Conservation (phyloP, 2,113 vertebrate species). For the Phaethon lepturus region DNA sequence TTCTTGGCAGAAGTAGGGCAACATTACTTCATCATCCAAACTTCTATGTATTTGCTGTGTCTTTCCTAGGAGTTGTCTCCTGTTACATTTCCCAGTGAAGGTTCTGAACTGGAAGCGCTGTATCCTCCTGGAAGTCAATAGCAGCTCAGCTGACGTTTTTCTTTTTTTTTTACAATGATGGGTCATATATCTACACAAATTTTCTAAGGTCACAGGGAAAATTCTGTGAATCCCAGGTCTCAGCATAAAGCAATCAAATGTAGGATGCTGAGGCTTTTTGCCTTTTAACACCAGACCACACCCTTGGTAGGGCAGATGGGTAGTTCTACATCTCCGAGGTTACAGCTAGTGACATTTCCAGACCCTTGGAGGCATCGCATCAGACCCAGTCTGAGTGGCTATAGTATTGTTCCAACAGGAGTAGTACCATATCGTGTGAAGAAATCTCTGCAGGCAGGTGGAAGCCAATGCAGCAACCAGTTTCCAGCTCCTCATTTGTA, state of each 20-base stretch:
- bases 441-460: neutral
- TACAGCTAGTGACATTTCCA: neutral
- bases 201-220: neutral
- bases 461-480: neutral
- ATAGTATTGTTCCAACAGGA: neutral
- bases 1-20: neutral
- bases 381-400: rapidly evolving
- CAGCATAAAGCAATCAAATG: neutral
- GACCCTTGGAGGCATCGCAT: neutral
- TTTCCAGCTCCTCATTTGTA: neutral
- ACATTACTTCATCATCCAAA: neutral
- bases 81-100: neutral
- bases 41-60: neutral
- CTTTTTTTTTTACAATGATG: neutral
- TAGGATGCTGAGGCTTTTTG: neutral
- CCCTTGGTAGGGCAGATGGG: neutral
- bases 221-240: neutral
- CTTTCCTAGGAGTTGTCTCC: neutral
- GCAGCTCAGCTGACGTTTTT: neutral
- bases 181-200: neutral
- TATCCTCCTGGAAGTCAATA: neutral
- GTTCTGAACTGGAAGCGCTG: neutral
- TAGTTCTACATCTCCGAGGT: neutral
- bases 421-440: neutral
- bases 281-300: neutral